phyloP scores from a whole-genome alignment of 2,797 vertebrate species.

The Psittacula echo region DNA sequence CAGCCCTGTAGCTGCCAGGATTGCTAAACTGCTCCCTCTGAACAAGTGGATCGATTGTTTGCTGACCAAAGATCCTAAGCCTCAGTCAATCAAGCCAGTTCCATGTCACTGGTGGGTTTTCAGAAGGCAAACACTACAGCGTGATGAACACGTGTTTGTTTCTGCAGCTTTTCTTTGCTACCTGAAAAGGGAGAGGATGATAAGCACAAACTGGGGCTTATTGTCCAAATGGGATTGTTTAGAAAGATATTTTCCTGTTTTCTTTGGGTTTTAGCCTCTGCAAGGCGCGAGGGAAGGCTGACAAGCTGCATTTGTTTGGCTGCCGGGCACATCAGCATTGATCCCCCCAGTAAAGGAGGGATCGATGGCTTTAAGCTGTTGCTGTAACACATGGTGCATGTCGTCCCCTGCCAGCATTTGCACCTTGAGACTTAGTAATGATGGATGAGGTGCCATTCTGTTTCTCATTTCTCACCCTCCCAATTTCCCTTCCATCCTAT shows the following conservation, averaged over 20 bases:
- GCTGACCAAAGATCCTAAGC: neutral
- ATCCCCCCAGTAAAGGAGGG: neutral
- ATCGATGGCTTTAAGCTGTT: neutral
- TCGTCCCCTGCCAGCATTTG: neutral
- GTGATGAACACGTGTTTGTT: slow-evolving; percentile 49
- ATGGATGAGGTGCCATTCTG: neutral
- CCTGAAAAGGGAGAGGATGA: neutral
- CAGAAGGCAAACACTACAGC: slow-evolving; percentile 44
- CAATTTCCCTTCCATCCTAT: neutral
- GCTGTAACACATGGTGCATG: neutral
- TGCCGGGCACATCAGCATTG: fast-evolving
- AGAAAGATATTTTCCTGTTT: neutral
- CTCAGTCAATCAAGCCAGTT: slow-evolving; percentile 36
- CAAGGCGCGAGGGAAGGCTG: neutral
- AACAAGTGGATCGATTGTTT: slow-evolving; percentile 12
- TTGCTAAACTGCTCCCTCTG: neutral
- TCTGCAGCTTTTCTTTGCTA: slow-evolving; percentile 17
- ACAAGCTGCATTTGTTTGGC: neutral
- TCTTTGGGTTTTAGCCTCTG: neutral
- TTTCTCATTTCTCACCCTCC: neutral
- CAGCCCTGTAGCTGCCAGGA: neutral
- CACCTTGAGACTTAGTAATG: neutral
- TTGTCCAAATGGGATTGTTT: neutral
- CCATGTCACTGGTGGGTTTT: slow-evolving; percentile 56
- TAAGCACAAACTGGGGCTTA: neutral